Conservation (phyloP, 2,888 invertebrate genomes). For the Diadegma fenestrale region DNA sequence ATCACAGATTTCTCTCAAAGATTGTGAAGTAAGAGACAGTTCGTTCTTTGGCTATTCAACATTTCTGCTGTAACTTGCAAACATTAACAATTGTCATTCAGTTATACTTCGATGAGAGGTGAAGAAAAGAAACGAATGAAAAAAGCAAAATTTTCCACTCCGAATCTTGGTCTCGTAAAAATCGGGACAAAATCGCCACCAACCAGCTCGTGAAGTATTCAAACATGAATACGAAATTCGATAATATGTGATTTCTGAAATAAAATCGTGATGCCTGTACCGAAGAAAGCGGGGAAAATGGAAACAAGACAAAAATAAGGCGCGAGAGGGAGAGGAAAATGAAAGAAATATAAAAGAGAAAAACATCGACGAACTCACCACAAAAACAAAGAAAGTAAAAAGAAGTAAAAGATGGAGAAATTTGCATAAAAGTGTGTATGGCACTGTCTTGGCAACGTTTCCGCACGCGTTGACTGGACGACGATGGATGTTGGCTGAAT, state of each 20-base stretch:
- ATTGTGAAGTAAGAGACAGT: not conserved
- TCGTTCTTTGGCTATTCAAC: not conserved
- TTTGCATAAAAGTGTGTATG: constrained; percentile 44
- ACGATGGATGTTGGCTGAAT: constrained; percentile 24
- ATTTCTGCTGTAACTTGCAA: not conserved
- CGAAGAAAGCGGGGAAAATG: not conserved
- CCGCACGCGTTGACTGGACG: constrained; percentile 25
- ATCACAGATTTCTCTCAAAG: not conserved
- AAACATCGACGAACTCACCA: constrained; percentile 45
- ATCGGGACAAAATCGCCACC: not conserved
- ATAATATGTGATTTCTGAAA: not conserved
- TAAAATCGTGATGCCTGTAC: not conserved
- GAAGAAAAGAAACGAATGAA: too few relatives aligned
- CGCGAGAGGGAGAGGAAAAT: not conserved
- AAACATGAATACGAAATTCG: too few relatives aligned
- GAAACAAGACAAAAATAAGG: not conserved
- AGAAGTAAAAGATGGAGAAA: not conserved
- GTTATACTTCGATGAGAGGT: too few relatives aligned
- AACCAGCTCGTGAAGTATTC: not conserved
- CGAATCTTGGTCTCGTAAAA: not conserved
- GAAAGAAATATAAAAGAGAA: constrained; percentile 33
- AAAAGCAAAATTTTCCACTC: too few relatives aligned
- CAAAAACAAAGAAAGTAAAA: constrained; percentile 73
- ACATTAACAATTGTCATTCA: too few relatives aligned
- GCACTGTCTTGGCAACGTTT: not conserved